Evolutionary conservation across 2,888 invertebrate genomes (phyloP), one percentile per base, ranked within the genome.

Genomic region (Nasonia oneida): DNA sequence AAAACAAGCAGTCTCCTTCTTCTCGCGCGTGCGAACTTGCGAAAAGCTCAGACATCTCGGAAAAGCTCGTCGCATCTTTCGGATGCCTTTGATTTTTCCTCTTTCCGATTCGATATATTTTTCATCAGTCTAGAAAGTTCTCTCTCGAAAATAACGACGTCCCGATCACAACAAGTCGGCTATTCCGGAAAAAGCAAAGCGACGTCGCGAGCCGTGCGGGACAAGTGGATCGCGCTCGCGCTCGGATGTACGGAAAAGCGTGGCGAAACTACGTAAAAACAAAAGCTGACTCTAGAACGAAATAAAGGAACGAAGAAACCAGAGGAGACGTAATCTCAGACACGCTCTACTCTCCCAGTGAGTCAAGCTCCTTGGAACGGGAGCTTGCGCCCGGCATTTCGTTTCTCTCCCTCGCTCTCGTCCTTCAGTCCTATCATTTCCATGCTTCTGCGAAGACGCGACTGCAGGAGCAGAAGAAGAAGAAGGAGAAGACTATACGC

Each of bases 271-370:
- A 84, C 23, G 53, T 50, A 39, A 75, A 78, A 84, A 79, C 64
- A 73, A 79, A 79, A 29, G 39, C n/a, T 15, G 39, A 33, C 33
- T 47, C 18, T 10, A 3, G 42, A 23, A 14, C 73, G 73, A 73
- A 73, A 73, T 39, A 33, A n/a, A 74, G 14, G 64, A 33, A 67
- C 70, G 76, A 85, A 81, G 87, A 87, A 87, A 88, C 83, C 83
- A 80, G 71, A 61, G 83, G 23, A 61, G 39, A 80, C 76, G 80
- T 75, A 87, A 87, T 88, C 87, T 87, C 83, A 81, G 87, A 88
- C 87, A 84, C 33, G 42, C 81, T 57, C 85, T 81, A 57, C 78
- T 87, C 18, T 23, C 23, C 61, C 23, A 23, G 61, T 2, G n/a
- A 15, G 18, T 47, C 79, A 61, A 64, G 77, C 42, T 79, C 77